Evolutionary conservation across 2,797 vertebrate species (phyloP).

Genomic region (Lagodon rhomboides): DNA sequence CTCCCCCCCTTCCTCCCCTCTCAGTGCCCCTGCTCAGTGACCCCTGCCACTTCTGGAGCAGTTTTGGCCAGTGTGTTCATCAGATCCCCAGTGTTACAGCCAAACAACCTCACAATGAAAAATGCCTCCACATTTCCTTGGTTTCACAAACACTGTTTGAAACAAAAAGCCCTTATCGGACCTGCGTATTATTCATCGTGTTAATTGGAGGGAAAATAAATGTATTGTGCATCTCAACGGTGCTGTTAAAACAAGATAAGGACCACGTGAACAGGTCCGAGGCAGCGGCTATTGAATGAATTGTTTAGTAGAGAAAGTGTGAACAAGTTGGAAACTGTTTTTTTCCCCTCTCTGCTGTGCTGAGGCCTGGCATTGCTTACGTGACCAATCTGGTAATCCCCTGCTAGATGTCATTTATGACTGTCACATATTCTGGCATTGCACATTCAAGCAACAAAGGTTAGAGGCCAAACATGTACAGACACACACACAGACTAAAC

Average conservation of each 20-base stretch:
- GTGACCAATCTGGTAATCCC: constrained; percentile 60
- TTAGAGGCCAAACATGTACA: constrained; percentile 27
- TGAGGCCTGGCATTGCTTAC: constrained; percentile 14
- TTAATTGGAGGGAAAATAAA: constrained; percentile 86
- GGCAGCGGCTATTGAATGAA: constrained; percentile 68
- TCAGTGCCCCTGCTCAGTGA: constrained; percentile 60
- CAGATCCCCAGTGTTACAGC: constrained; percentile 69
- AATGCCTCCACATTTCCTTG: constrained; percentile 84
- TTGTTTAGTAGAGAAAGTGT: constrained; percentile 78
- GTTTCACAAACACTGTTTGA: constrained; percentile 80
- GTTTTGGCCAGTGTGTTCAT: constrained; percentile 71
- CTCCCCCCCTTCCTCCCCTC: background rate
- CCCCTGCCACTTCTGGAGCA: constrained; percentile 68
- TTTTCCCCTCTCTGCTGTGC: constrained; percentile 26
- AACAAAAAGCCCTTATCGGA: constrained; percentile 87
- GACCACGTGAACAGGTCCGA: constrained; percentile 65
- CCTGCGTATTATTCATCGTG: constrained; percentile 84
- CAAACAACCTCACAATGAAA: constrained; percentile 84
- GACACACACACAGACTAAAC: background rate
- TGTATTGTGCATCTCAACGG: constrained; percentile 81
- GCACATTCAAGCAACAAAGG: constrained; percentile 27
- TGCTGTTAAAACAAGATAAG: constrained; percentile 91
- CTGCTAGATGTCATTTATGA: constrained; percentile 42
- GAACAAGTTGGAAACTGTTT: constrained; percentile 74
- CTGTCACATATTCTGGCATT: constrained; percentile 30